A percentile compares a stretch with the other conserved stretches of the same genome.
These are phyloP conservation scores for Sebastes jordani DNA, from an alignment of 2,797 vertebrate genomes.

Conservation along the genomic window DNA sequence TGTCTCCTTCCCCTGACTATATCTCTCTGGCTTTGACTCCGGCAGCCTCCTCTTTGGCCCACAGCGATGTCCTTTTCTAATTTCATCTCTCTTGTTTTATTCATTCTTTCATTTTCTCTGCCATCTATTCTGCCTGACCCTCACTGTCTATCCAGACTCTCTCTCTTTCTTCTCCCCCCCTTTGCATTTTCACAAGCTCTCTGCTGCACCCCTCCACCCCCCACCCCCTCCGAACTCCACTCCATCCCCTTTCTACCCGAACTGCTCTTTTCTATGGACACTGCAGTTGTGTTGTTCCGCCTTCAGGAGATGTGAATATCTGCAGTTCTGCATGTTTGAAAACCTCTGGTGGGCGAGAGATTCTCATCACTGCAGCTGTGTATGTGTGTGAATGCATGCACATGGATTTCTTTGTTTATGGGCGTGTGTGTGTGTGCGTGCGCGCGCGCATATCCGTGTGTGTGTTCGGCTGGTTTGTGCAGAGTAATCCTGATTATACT, in stretches of 20 bases:
- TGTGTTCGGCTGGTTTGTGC: constrained; percentile 49
- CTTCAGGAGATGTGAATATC: constrained; percentile 70
- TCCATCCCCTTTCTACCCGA: constrained; percentile 24
- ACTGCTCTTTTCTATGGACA: constrained; percentile 53
- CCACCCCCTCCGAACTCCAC: neutral
- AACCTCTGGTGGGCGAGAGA: constrained; percentile 71
- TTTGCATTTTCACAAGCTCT: constrained; percentile 53
- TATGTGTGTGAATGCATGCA: constrained; percentile 1
- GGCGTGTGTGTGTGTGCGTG: neutral
- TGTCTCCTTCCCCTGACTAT: constrained; percentile 13
- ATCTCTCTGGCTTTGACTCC: constrained; percentile 15
- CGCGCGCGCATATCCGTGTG: neutral
- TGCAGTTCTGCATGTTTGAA: constrained; percentile 74
- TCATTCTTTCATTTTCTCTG: constrained; percentile 73
- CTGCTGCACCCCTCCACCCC: neutral
- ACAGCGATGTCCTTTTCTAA: constrained; percentile 62
- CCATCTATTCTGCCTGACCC: constrained; percentile 57
- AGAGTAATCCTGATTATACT: constrained; percentile 77
- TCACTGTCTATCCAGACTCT: constrained; percentile 33
- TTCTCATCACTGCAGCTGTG: constrained; percentile 58
- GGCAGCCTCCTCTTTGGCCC: constrained; percentile 36
- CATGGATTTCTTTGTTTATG: constrained; percentile 33
- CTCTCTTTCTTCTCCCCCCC: neutral
- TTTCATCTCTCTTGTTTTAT: constrained; percentile 77
- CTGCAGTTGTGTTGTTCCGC: constrained; percentile 67